Base-by-base conservation (phyloP, 2,888 invertebrate species). In the Lasioglossum vierecki region DNA sequence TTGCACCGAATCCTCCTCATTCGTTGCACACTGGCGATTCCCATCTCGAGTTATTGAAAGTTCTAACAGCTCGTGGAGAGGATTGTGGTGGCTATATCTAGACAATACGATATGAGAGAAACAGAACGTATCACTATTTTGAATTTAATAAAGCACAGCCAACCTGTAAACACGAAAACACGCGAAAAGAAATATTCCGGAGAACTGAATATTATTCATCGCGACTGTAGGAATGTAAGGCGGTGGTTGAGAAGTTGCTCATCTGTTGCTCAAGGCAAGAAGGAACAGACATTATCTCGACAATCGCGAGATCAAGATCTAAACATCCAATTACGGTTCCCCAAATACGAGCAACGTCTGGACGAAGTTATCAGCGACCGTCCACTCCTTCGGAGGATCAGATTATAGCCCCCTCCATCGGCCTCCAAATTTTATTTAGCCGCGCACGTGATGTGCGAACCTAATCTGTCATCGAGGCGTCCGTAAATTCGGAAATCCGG, bases 391-490 rank as follows among this genome's bases (percentile, higher is more conserved):
- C 68, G 68, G 4, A 4, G 39, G 39, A 68, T 39, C 41, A 39
- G 41, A 60, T 71, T 46, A 49, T 71, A 0, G 30, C 53, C 26
- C 1, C 49, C 39, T 26, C 30, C 39, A 30, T 41, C 75, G 41
- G 39, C 68, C 44, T 5, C 39, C 3, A n/a, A 70, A 26, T 83
- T 83, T 82, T 82, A 82, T 82, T 82, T 73, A 68, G 49, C 53
- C 46, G 63, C 39, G 41, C 63, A 49, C 68, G 71, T 72, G 79
- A 83, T 53, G 70, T 66, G 26, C 70, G 74, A 71, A 53, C 44
- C 74, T 78, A 78, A 83, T 83, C 83, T 78, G 78, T 78, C 84
- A 83, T 78, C 83, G 49, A 70, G 30, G 22, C 11, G 35, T 74
- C 6, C 60, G 83, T 71, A 78, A 78, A 84, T 84, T 78, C 57